Base-by-base conservation (phyloP, 2,113 vertebrate genomes). In the Cricetomys ansorgei region DNA sequence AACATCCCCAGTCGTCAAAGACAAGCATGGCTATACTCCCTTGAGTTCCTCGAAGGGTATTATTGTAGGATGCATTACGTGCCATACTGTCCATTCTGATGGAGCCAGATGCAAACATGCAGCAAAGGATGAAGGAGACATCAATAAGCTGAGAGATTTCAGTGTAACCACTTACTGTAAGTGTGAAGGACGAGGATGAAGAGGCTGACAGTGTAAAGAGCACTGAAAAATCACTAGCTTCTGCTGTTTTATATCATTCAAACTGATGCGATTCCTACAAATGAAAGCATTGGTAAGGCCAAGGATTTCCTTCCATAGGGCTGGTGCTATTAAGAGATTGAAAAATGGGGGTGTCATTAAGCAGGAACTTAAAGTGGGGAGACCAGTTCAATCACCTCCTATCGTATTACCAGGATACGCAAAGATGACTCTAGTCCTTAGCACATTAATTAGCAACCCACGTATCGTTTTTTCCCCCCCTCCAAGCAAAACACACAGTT, bases 91-190 rank as follows among this genome's bases (percentile, higher is more conserved):
- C 89, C 72, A 62, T 91, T 84, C 89, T 75, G 72, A 57, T 75
- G 64, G 73, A 96, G 83, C 76, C 94, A 91, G 72, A 92, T 94
- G 89, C 98, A 96, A 97, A 96, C 77, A 69, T 29, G 45, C 79
- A 84, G 19, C 95, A 95, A 97, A 96, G 84, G 76, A 92, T 96
- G 92, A 94, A 93, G 88, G 64, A 64, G 87, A 55, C 95, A 97
- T 97, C 95, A 93, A 95, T 94, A 96, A 96, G 95, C 92, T 69
- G 87, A 91, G 96, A 73, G 94, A 79, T 96, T 97, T 97, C 95
- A 97, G 94, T 80, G 91, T 94, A 97, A 97, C 92, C 94, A 97
- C 96, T 98, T 98, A 94, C 95, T 94, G 73, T 94, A 96, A 97
- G 96, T 97, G 97, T 57, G 83, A 94, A 93, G 89, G 97, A 97